Percentiles rank a stretch among this genome's conserved stretches.
These are phyloP conservation scores for Fopius arisanus DNA, from an alignment of 1,140 invertebrate genomes.

Conservation along the genomic window DNA sequence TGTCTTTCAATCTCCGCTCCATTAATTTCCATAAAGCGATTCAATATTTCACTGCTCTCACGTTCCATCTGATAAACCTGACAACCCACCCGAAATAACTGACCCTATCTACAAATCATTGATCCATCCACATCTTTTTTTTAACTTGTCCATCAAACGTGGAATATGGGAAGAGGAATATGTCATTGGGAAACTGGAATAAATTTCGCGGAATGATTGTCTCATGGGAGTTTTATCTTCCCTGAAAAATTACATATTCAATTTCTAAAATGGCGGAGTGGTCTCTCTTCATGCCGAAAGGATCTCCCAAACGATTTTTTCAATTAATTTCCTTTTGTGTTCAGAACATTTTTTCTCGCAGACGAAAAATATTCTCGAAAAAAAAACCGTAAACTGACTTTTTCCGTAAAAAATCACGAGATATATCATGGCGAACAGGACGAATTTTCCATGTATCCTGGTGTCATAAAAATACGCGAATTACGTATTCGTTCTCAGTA, in stretches of 20 bases:
- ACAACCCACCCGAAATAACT: background rate
- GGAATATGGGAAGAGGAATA: background rate
- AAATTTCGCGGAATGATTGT: background rate
- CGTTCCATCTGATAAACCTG: conserved; percentile 1
- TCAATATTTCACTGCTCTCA: conserved; percentile 7
- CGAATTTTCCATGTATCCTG: background rate
- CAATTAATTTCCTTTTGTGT: no score
- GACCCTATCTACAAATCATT: conserved; percentile 9
- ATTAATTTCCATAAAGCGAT: conserved; percentile 2
- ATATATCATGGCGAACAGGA: background rate
- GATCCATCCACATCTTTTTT: background rate
- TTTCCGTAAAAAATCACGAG: background rate
- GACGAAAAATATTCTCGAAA: background rate
- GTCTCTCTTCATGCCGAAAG: no score
- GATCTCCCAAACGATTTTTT: no score
- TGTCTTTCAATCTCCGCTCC: background rate
- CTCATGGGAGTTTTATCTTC: background rate
- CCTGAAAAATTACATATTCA: no score
- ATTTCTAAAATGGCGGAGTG: no score
- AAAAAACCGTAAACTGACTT: background rate
- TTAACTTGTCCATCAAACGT: background rate
- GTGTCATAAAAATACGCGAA: background rate
- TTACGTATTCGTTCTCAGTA: background rate
- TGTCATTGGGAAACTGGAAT: background rate
- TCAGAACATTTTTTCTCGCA: background rate